Base-by-base conservation (phyloP, 2,797 vertebrate genomes). In the Austrolebias charrua region DNA sequence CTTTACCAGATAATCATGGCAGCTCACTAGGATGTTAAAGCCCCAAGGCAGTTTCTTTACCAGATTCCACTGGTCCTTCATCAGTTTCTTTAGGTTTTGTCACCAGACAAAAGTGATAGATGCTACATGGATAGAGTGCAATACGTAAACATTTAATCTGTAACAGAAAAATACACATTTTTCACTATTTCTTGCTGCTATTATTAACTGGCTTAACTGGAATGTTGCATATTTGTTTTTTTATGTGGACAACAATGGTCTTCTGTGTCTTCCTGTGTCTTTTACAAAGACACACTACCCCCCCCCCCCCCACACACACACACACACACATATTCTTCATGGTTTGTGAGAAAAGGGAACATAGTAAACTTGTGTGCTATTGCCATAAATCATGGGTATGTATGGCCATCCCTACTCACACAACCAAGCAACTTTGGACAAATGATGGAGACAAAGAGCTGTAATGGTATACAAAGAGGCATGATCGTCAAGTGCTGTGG, bases 351-450 rank as follows among this genome's bases (percentile, higher is more conserved):
- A 14, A 28, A 63, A 47, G 9, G 0, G 51, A 60, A 38, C 15
- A 45, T 38, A 47, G 11, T 14, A 60, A 54, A 66, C 54, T 31
- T 0, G 55, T 60, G 11, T 54, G 46, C 44, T 69, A 5, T 13
- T 59, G 53, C 28, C 29, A 16, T 53, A 47, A 66, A 77, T 80
- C 13, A 56, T n/a, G 4, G 8, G 14, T 1, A 13, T 55, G 14
- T 1, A 13, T 55, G 54, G 53, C 55, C 51, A 75, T 16, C 38
- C 46, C 20, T 29, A 43, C 12, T n/a, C 15, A 24, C 47, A 42
- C 51, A 55, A 68, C 45, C 15, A 24, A 50, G 43, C 51, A 52
- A 68, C 45, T 60, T 59, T 43, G 59, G 52, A 76, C 63, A 63
- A 68, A 63, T 4, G 61, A 65, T 55, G 43, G 65, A 59, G 13